phyloP scores from a whole-genome alignment of 53 echinoderm and acorn worm genomes.

The Stichopus horrens region DNA sequence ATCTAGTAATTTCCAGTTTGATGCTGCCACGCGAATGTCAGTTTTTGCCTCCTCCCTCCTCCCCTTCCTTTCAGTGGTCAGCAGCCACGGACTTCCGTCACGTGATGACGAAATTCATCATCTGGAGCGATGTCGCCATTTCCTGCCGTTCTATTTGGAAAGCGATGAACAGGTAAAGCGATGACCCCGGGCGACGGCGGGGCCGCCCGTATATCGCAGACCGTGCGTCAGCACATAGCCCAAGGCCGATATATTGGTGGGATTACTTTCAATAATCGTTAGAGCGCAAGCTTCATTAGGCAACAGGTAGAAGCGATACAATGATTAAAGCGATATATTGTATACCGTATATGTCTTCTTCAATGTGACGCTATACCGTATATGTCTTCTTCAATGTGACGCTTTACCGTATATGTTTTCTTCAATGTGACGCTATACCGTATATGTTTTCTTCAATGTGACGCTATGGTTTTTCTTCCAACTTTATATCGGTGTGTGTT shows the following conservation, averaged over 20 bases:
- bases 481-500: no score
- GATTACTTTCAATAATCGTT: conserved; percentile 30
- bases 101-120: neutral
- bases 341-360: no score
- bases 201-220: neutral
- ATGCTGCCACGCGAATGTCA: neutral
- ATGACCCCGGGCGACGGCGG: conserved; percentile 20
- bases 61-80: neutral
- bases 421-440: no score
- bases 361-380: no score
- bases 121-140: neutral
- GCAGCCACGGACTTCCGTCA: neutral
- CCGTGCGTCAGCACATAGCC: conserved; percentile 15
- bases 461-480: no score
- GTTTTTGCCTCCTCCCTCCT: neutral
- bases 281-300: conserved; percentile 13
- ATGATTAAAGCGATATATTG: neutral
- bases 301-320: conserved; percentile 25
- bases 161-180: conserved; percentile 9
- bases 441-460: no score
- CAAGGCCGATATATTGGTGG: conserved; percentile 1
- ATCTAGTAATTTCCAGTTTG: no score
- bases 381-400: no score
- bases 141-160: neutral
- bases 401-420: no score